A percentile compares a stretch with the other conserved stretches of the same genome.
phyloP scores from a whole-genome alignment of 2,113 vertebrate species.

The Sula dactylatra region DNA sequence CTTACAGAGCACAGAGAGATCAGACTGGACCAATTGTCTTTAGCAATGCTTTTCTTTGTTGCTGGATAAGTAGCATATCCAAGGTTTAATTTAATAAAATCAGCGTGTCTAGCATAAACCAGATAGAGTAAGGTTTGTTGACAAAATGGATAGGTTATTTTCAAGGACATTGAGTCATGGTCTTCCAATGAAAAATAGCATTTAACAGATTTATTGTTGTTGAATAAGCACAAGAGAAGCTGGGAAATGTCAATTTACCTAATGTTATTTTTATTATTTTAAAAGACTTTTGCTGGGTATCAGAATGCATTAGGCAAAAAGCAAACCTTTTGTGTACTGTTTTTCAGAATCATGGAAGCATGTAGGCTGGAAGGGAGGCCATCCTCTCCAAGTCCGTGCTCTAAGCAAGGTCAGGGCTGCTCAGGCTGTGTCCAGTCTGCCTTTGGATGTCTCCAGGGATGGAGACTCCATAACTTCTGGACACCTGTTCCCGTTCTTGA shows the following conservation, averaged over 20 bases:
- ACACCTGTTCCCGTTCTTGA: background rate
- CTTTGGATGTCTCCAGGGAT: background rate
- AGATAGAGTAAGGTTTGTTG: background rate
- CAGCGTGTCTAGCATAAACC: background rate
- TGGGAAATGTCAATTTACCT: background rate
- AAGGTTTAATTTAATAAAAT: slow-evolving; percentile 28
- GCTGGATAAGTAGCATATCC: background rate
- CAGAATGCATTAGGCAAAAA: background rate
- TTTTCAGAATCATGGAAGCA: background rate
- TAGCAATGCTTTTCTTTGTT: background rate
- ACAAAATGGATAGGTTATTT: slow-evolving; percentile 9
- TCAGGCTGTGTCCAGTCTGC: background rate
- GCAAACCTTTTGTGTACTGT: background rate
- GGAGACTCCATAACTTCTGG: background rate
- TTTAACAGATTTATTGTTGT: background rate
- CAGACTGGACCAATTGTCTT: background rate
- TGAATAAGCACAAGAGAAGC: background rate
- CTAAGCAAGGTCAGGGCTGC: background rate
- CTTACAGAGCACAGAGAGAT: background rate
- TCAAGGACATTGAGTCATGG: background rate
- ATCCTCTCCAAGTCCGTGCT: background rate
- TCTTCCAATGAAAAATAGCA: background rate
- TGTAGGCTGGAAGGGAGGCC: background rate
- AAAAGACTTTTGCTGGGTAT: background rate
- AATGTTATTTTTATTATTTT: background rate